A percentile compares a stretch with the other conserved stretches of the same genome.
phyloP scores from a whole-genome alignment of 2,113 vertebrate species.

The Sphyrna mokarran region DNA sequence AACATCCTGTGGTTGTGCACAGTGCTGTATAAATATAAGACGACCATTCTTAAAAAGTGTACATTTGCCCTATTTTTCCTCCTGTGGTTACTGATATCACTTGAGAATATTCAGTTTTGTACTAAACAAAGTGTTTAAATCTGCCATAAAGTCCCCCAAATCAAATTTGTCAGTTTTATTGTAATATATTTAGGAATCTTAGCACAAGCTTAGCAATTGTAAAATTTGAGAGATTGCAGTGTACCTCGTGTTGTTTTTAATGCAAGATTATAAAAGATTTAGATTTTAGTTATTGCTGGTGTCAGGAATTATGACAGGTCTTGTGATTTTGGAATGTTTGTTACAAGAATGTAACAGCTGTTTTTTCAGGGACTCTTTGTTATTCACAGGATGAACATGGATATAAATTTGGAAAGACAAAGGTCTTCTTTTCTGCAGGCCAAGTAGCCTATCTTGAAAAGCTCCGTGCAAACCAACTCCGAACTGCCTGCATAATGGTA shows the following conservation, averaged over 20 bases:
- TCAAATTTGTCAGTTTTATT: background rate
- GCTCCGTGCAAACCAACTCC: conserved; percentile 52
- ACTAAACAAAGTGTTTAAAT: background rate
- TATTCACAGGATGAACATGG: conserved; percentile 56
- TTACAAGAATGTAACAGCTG: background rate
- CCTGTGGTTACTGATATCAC: background rate
- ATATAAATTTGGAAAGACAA: conserved; percentile 60
- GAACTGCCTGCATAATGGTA: conserved; percentile 52
- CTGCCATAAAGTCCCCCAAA: background rate
- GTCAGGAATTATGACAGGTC: background rate
- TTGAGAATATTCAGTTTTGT: background rate
- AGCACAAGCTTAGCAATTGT: background rate
- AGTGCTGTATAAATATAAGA: too few relatives aligned
- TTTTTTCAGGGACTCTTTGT: background rate
- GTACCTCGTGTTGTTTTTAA: background rate
- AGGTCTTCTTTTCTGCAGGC: conserved; percentile 60
- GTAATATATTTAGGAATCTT: background rate
- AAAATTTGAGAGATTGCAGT: background rate
- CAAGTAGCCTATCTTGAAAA: conserved; percentile 64
- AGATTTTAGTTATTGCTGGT: background rate
- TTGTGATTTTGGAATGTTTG: background rate
- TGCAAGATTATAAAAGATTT: background rate
- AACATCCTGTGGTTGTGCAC: too few relatives aligned
- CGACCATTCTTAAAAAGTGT: background rate
- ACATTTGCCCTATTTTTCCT: background rate